phyloP scores from a whole-genome alignment of 2,113 vertebrate species.

The Lamprotornis superbus region DNA sequence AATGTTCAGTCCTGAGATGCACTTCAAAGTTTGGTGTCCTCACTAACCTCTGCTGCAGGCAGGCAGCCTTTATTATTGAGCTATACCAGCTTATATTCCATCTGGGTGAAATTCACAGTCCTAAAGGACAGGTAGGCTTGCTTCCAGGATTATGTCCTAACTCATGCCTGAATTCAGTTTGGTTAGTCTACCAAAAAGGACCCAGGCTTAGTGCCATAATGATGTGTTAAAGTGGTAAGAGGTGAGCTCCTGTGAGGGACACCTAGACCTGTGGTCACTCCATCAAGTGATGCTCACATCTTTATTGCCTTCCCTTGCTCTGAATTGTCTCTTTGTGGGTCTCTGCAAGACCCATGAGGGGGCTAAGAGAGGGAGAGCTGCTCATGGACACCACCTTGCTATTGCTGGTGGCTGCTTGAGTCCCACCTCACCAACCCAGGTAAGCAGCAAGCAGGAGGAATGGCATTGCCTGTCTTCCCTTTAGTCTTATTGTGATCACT shows the following conservation, averaged over 20 bases:
- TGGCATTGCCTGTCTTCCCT: not conserved
- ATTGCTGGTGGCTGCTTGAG: not conserved
- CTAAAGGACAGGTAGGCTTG: not conserved
- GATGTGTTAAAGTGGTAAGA: not conserved
- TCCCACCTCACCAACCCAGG: not conserved
- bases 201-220: not conserved
- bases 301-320: not conserved
- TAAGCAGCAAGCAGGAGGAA: not conserved
- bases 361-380: not conserved
- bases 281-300: accelerated
- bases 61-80: not conserved
- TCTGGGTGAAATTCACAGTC: not conserved
- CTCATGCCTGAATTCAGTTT: not conserved
- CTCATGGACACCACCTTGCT: not conserved
- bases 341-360: not conserved
- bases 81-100: not conserved
- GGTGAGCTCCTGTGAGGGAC: not conserved
- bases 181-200: not conserved
- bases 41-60: not conserved
- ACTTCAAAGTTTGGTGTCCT: not conserved
- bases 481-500: not conserved
- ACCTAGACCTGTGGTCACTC: not conserved
- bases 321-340: not conserved
- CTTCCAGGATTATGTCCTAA: not conserved
- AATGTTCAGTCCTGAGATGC: not conserved